Evolutionary conservation across 2,797 vertebrate genomes (phyloP).

Genomic region (Alosa sapidissima): DNA sequence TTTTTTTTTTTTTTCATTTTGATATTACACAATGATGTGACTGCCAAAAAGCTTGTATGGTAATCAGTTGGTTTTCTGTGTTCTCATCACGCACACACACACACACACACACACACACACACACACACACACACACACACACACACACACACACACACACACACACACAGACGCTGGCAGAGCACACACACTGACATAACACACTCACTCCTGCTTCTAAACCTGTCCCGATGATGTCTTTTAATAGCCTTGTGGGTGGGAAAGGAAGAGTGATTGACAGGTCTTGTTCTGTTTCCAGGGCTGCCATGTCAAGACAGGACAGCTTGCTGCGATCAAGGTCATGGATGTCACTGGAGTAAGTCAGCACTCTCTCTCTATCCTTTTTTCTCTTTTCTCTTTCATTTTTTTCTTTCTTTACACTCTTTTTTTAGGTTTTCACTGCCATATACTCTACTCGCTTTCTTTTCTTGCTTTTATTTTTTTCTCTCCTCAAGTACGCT

Average conservation of each 20-base stretch:
- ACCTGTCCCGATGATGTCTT: slow-evolving; percentile 6
- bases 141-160: not conserved
- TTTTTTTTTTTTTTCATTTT: not conserved
- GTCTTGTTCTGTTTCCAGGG: slow-evolving; percentile 73
- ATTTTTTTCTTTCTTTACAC: not conserved
- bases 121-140: not conserved
- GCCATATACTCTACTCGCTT: slow-evolving; percentile 7
- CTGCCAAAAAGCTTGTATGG: not conserved
- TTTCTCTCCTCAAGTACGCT: not conserved
- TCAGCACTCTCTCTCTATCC: slow-evolving; percentile 35
- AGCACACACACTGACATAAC: not conserved
- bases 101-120: not conserved
- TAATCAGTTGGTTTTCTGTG: not conserved
- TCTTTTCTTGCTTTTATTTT: slow-evolving; percentile 11
- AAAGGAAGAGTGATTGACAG: not conserved
- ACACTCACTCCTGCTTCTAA: not conserved
- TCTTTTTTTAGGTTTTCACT: not conserved
- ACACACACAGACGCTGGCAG: not conserved
- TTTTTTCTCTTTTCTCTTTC: slow-evolving; percentile 18
- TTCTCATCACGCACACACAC: not conserved
- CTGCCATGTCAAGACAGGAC: slow-evolving; percentile 97
- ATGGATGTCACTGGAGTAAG: slow-evolving; percentile 98
- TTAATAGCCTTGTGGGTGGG: not conserved
- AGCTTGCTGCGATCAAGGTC: slow-evolving; percentile 98
- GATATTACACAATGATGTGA: slow-evolving; percentile 6